Evolutionary conservation across 2,797 vertebrate genomes (phyloP).

Genomic region (Rhincodon typus): DNA sequence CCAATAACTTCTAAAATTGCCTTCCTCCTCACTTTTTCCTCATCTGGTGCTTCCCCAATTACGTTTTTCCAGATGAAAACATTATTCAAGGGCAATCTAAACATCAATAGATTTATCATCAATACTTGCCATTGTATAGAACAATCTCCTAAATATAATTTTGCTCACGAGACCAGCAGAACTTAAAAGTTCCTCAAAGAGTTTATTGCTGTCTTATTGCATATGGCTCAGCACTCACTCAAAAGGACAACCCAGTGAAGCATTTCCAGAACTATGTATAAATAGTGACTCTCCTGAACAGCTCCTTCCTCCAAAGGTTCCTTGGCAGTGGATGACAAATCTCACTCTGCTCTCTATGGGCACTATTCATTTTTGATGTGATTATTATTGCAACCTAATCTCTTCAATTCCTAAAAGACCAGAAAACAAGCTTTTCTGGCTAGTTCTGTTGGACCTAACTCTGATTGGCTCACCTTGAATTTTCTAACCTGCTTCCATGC

Average conservation of each 20-base stretch:
- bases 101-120: background rate
- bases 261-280: background rate
- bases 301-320: background rate
- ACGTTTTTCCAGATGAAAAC: background rate
- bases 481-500: conserved; percentile 31
- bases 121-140: background rate
- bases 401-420: conserved; percentile 18
- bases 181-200: background rate
- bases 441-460: background rate
- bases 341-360: background rate
- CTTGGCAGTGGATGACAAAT: conserved; percentile 3
- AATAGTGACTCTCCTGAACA: background rate
- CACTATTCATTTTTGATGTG: conserved; percentile 23
- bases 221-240: background rate
- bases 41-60: background rate
- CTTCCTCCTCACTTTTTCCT: background rate
- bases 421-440: conserved; percentile 32
- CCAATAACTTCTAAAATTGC: background rate
- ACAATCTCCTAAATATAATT: background rate
- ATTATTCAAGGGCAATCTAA: background rate
- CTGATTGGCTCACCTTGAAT: conserved; percentile 34
- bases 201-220: background rate
- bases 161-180: background rate
- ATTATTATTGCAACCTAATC: conserved; percentile 32
- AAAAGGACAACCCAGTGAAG: background rate